Percentiles rank a stretch among this genome's conserved stretches.
Evolutionary conservation across 2,113 vertebrate species (phyloP).

Genomic region (Chaetodon trifascialis): DNA sequence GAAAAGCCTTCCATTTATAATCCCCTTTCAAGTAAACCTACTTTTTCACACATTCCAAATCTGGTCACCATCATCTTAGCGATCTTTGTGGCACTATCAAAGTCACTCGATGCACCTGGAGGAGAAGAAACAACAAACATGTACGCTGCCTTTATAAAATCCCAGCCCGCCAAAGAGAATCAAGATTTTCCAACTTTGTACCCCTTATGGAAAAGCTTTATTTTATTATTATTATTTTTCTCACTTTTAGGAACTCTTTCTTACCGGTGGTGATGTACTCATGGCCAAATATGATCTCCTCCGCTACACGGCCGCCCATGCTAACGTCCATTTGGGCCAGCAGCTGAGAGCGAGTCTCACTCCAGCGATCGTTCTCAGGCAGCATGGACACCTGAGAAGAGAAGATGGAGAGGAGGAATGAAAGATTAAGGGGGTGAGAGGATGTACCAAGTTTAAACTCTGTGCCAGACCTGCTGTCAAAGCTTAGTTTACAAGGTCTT

Average conservation of each 20-base stretch:
- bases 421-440: not conserved
- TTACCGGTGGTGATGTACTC: slow-evolving; percentile 96
- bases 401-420: not conserved
- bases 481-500: not conserved
- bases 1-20: not conserved
- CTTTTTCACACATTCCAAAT: slow-evolving; percentile 98
- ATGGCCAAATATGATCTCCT: slow-evolving; percentile 96
- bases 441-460: not conserved
- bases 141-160: not conserved
- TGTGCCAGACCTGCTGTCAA: not conserved
- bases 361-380: slow-evolving; percentile 97
- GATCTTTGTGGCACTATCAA: slow-evolving; percentile 96
- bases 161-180: not conserved
- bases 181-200: not conserved
- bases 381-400: slow-evolving; percentile 91
- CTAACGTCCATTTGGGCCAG: slow-evolving; percentile 98
- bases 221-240: no score
- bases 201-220: not conserved
- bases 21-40: slow-evolving; percentile 56
- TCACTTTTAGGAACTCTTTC: not conserved
- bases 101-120: slow-evolving; percentile 96
- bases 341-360: slow-evolving; percentile 96
- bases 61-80: slow-evolving; percentile 96
- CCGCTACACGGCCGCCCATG: slow-evolving; percentile 97
- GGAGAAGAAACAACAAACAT: not conserved